Base-by-base conservation (phyloP, 2,113 vertebrate genomes). In the Toxotes jaculatrix region DNA sequence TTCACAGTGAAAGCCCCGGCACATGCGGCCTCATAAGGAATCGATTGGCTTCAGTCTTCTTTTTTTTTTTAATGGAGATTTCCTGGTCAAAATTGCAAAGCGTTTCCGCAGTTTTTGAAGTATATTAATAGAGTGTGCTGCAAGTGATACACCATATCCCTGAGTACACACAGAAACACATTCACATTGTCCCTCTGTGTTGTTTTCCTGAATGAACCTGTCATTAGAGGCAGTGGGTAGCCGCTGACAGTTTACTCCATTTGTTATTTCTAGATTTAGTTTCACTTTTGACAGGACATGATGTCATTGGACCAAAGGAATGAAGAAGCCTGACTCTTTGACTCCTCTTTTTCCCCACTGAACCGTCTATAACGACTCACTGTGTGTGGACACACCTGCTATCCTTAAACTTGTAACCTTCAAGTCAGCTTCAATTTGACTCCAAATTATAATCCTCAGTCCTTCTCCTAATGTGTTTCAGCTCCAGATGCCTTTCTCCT, bases 261-360 rank as follows among this genome's bases (percentile, higher is more conserved):
- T 91, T 93, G 87, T 91, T 92, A 77, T 92, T 68, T 87, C 91
- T 86, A 87, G 88, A 90, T 92, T 93, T 79, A 47, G 75, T 93
- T 94, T 92, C 84, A 85, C 82, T 88, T 27, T 80, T 89, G 87
- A 91, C 93, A 91, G 89, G 87, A 90, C 76, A 89, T 93, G 88
- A 92, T 86, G 89, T 93, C 88, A 93, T 82, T 77, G 60, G 49
- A 88, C 79, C 74, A 87, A 83, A 84, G 70, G 72, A 87, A 73
- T 57, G 65, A 80, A 51, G 59, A 83, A 82, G 80, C 21, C 32
- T 74, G 76, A 40, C 40, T 83, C 47, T 78, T 83, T 83, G 74
- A 75, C 79, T 84, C 80, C 49, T 55, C 80, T 70, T 79, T 55
- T 88, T 87, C 71, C 74, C 70, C 38, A 32, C 61, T 77, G 68